phyloP scores from a whole-genome alignment of 2,797 vertebrate species.

The Sebastes dallii region DNA sequence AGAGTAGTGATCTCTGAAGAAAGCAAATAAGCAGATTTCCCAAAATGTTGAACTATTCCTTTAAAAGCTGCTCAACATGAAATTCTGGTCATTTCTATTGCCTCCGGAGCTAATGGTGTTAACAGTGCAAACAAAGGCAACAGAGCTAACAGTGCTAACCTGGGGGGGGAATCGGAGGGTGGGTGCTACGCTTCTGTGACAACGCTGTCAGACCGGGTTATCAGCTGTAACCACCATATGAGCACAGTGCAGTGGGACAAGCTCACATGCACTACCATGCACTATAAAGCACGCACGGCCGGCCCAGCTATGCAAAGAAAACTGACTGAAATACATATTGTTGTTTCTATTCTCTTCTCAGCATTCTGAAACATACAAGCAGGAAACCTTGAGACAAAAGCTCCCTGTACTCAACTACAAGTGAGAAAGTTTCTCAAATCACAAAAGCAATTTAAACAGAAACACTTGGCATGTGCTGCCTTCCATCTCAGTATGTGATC shows the following conservation, averaged over 20 bases:
- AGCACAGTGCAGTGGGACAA: fast-evolving
- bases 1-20: not conserved
- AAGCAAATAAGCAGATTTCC: not conserved
- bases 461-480: not conserved
- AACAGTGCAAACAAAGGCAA: not conserved
- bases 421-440: not conserved
- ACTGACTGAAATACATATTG: not conserved
- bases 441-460: slow-evolving; percentile 5
- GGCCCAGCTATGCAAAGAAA: no score
- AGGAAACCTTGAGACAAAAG: not conserved
- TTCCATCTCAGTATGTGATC: slow-evolving; percentile 20
- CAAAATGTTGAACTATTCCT: not conserved
- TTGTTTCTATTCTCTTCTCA: not conserved
- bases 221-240: not conserved
- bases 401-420: not conserved
- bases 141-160: not conserved
- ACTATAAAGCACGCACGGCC: no score
- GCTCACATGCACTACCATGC: not conserved
- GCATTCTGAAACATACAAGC: not conserved
- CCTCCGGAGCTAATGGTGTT: not conserved
- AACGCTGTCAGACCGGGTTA: no score
- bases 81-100: not conserved
- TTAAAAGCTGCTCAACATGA: not conserved
- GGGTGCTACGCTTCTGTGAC: not conserved
- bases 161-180: not conserved